Evolutionary conservation across 1,140 invertebrate species (phyloP), one percentile per base, ranked within the genome.

Genomic region (Lordiphosa stackelbergi): DNA sequence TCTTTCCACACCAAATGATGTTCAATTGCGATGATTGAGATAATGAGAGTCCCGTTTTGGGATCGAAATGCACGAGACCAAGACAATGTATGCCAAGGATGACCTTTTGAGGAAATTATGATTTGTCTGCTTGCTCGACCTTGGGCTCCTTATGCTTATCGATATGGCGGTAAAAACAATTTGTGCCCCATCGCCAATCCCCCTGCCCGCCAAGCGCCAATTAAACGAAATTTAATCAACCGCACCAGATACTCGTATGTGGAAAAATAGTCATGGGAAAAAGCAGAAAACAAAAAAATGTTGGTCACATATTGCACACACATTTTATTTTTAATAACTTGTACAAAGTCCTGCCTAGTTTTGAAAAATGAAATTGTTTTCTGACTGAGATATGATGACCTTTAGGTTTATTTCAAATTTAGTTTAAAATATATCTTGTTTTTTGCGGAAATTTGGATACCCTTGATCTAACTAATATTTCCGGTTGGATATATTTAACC

Each of bases 81-180:
- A 31, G 38, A 36, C 36, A 66, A 51, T 73, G 35, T 47, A 36
- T 54, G 45, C 37, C 40, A 31, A 34, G 35, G 37, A 53, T 69
- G 75, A 81, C 71, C 75, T 75, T 75, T 75, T 71, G 55, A 69
- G 78, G 78, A 77, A 83, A 83, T 83, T 83, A 83, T 83, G 78
- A 83, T 70, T 72, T 53, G 62, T 64, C 53, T 55, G n/a, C 48
- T 51, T 43, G 22, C 40, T 8, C 7, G 34, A 28, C 13, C 11
- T 41, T 34, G 9, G 8, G 4, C 9, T 34, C 40, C 28, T 41
- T 42, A 24, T 43, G 41, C 31, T 46, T 45, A 69, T 59, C 52
- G 49, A 66, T 58, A 65, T 55, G 41, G 19, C 45, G 24, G 48
- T 36, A 5, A 38, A 53, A 56, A 41, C 46, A 55, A 42, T 56